phyloP scores from a whole-genome alignment of 2,888 invertebrate species.

The Xanthia togata region DNA sequence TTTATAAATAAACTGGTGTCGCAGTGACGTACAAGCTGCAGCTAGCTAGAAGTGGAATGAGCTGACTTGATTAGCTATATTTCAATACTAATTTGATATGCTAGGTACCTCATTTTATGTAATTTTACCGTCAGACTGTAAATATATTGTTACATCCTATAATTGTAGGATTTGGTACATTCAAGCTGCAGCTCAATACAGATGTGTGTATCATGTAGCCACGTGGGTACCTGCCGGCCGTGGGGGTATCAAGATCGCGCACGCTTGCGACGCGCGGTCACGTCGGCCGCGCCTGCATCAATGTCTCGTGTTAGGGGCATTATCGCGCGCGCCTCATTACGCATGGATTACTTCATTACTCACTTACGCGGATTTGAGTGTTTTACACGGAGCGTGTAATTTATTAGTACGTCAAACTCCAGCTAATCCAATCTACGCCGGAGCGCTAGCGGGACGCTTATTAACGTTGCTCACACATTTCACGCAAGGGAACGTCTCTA shows the following conservation, averaged over 20 bases:
- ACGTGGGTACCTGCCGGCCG: too few relatives aligned
- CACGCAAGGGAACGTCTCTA: too few relatives aligned
- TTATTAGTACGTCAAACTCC: conserved; percentile 44
- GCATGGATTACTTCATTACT: conserved; percentile 30
- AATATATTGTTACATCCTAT: not conserved
- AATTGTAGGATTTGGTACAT: not conserved
- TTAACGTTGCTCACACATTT: not conserved
- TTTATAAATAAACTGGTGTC: not conserved
- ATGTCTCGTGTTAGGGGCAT: too few relatives aligned
- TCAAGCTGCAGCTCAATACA: too few relatives aligned
- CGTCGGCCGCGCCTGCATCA: too few relatives aligned
- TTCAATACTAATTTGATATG: not conserved
- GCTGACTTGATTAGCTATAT: not conserved
- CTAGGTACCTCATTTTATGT: not conserved
- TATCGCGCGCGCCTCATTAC: conserved; percentile 20
- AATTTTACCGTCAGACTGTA: not conserved
- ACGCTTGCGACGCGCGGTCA: not conserved
- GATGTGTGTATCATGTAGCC: too few relatives aligned
- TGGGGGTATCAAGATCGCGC: not conserved
- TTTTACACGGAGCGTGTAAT: conserved; percentile 36
- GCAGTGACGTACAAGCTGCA: not conserved
- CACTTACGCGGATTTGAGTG: conserved; percentile 31
- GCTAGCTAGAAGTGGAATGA: not conserved
- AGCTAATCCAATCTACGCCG: conserved; percentile 27
- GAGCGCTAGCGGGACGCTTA: not conserved